These are phyloP conservation scores for Marmota monax DNA, from an alignment of 2,113 vertebrate genomes.

Conservation along the genomic window DNA sequence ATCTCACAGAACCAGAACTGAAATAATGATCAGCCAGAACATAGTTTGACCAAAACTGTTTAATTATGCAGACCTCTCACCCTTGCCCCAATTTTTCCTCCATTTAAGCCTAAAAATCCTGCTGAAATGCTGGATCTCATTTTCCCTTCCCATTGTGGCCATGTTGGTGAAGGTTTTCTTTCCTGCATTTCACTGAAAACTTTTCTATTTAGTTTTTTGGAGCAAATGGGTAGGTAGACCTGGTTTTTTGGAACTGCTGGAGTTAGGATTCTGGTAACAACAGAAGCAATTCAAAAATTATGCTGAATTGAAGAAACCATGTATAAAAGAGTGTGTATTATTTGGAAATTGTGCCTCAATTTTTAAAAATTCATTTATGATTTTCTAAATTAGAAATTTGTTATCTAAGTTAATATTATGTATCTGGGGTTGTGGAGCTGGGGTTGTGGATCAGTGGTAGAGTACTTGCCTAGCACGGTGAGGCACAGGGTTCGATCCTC, in stretches of 20 bases:
- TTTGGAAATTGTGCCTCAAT: constrained; percentile 31
- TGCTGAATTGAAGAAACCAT: constrained; percentile 5
- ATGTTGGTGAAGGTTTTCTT: not conserved
- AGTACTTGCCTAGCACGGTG: too few relatives aligned
- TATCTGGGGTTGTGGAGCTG: not conserved
- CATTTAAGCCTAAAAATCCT: not conserved
- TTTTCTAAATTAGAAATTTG: not conserved
- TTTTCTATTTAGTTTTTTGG: not conserved
- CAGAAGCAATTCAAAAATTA: not conserved
- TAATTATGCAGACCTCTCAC: not conserved
- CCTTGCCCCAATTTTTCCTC: not conserved
- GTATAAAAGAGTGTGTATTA: constrained; percentile 4
- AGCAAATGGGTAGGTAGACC: not conserved
- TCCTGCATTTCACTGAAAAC: not conserved
- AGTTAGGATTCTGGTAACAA: not conserved
- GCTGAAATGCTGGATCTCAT: not conserved
- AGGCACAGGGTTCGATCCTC: too few relatives aligned
- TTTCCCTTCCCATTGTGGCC: not conserved
- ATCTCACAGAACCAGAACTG: not conserved
- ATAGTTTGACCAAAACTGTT: not conserved
- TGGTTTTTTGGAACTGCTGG: not conserved
- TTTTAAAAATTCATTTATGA: not conserved
- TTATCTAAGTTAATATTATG: constrained; percentile 49
- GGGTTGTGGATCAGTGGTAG: too few relatives aligned
- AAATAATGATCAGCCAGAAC: not conserved